Conservation (phyloP, 2,888 invertebrate species). For the Drosophila limbata region DNA sequence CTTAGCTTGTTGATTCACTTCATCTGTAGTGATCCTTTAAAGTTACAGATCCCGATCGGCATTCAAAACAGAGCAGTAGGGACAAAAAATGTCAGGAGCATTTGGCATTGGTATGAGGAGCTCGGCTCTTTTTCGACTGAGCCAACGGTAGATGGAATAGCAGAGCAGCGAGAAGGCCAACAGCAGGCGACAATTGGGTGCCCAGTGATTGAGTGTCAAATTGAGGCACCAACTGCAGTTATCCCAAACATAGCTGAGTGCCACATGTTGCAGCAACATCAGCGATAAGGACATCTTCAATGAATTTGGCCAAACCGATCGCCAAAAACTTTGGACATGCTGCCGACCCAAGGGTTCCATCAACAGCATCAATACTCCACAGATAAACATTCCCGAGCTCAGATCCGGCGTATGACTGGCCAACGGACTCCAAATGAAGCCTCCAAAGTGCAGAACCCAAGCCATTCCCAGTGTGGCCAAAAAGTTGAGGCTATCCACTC, state of each 20-base stretch:
- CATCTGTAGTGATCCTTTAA: not conserved
- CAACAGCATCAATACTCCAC: constrained; percentile 31
- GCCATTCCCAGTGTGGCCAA: constrained; percentile 24
- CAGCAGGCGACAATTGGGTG: constrained; percentile 20
- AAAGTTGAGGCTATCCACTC: constrained; percentile 38
- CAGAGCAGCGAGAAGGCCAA: constrained; percentile 17
- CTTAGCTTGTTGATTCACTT: not conserved
- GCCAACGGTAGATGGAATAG: constrained; percentile 27
- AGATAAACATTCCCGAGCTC: constrained; percentile 47
- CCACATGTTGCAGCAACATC: constrained; percentile 46
- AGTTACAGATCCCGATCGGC: not conserved
- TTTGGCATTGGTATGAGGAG: not conserved
- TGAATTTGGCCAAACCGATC: constrained; percentile 15
- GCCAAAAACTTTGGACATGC: not conserved
- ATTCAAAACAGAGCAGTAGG: constrained; percentile 1
- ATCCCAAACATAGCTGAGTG: constrained; percentile 37
- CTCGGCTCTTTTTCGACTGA: constrained; percentile 3
- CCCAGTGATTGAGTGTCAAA: constrained; percentile 5
- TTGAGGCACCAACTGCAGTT: constrained; percentile 25
- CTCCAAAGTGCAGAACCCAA: constrained; percentile 21
- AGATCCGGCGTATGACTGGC: constrained; percentile 37
- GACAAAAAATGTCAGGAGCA: not conserved
- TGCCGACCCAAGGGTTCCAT: constrained; percentile 13
- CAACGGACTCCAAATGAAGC: constrained; percentile 33
- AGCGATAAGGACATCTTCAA: constrained; percentile 32